Base-by-base conservation (phyloP, 2,888 invertebrate species). In the Mongoloraphidia duomilia region DNA sequence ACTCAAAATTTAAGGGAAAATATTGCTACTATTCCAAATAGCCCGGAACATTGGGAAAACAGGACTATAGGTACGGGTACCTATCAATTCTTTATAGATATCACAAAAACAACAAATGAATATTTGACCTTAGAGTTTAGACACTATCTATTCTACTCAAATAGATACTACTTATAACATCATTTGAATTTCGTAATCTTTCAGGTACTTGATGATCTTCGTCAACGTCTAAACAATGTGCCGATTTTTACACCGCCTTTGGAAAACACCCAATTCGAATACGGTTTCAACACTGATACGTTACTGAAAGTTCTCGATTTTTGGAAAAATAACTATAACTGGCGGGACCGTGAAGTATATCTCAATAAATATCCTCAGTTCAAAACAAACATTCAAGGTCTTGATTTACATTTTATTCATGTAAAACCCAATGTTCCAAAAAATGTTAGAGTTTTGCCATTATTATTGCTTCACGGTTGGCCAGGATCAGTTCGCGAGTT, bases 401-500 rank as follows among this genome's bases (percentile, higher is more conserved):
- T 81, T 50, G 69, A 80, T 52, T 73, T 86, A 52, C 82, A 85
- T 60, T 87, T 78, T 61, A 63, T 84, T 13, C 82, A 79, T 56
- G 72, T 75, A 2, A 82, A 79, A 64, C 79, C 80, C 0, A 49
- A 52, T 39, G 45, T 48, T n/a, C 47, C 58, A 46, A 50, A 55
- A 8, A 44, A 44, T 5, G 35, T 60, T 2, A 62, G 73, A 57
- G 72, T 78, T 1, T 55, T 82, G 0, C 86, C 88, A 0, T 59
- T 89, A 1, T 65, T 88, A 3, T 57, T 93, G 44, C 66, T 86
- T 12, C 92, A 94, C 62, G 93, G 93, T 38, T 93, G 93, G 93
- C 91, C 92, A 0, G 89, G 91, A 0, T 87, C 86, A 0, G 74
- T 90, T 2, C 71, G 81, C n/a, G 92, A 93, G 67, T 91, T 90